phyloP scores from a whole-genome alignment of 2,113 vertebrate species.

The Blennius ocellaris region DNA sequence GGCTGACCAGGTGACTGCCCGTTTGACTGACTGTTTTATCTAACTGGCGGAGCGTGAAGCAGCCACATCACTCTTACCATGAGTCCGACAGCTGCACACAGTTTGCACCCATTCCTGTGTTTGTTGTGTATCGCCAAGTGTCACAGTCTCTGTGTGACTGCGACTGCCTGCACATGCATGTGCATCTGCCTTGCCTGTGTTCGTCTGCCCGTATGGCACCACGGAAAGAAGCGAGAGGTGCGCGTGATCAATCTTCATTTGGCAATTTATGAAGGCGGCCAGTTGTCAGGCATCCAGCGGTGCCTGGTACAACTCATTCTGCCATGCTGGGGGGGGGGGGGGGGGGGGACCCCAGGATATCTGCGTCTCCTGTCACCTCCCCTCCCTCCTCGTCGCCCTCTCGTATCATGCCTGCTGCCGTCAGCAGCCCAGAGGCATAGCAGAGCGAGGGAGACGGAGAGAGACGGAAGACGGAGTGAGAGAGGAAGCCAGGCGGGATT shows the following conservation, averaged over 20 bases:
- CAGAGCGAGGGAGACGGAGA: slow-evolving; percentile 57
- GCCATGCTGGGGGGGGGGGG: slow-evolving; percentile 69
- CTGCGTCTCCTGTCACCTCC: slow-evolving; percentile 80
- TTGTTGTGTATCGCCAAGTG: slow-evolving; percentile 21
- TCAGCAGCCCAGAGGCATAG: slow-evolving; percentile 81
- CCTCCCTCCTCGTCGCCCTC: slow-evolving; percentile 63
- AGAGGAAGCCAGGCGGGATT: slow-evolving; percentile 72
- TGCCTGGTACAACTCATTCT: slow-evolving; percentile 83
- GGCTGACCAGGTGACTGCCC: slow-evolving; percentile 53
- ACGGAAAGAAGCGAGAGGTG: slow-evolving; percentile 67
- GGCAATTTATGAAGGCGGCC: slow-evolving; percentile 82
- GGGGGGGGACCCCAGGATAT: slow-evolving; percentile 79
- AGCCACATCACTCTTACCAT: slow-evolving; percentile 35
- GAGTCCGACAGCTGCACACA: slow-evolving; percentile 52
- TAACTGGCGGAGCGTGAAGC: slow-evolving; percentile 53
- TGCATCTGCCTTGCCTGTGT: not conserved
- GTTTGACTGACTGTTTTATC: slow-evolving; percentile 65
- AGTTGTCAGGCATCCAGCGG: slow-evolving; percentile 83
- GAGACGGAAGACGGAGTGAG: slow-evolving; percentile 57
- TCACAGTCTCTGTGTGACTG: slow-evolving; percentile 30
- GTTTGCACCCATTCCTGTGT: slow-evolving; percentile 13
- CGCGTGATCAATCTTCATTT: slow-evolving; percentile 85
- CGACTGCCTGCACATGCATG: not conserved
- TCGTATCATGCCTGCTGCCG: slow-evolving; percentile 73
- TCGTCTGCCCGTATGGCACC: slow-evolving; percentile 40